These are phyloP conservation scores for Mus pahari DNA, from an alignment of 2,113 vertebrate species.

Conservation along the genomic window DNA sequence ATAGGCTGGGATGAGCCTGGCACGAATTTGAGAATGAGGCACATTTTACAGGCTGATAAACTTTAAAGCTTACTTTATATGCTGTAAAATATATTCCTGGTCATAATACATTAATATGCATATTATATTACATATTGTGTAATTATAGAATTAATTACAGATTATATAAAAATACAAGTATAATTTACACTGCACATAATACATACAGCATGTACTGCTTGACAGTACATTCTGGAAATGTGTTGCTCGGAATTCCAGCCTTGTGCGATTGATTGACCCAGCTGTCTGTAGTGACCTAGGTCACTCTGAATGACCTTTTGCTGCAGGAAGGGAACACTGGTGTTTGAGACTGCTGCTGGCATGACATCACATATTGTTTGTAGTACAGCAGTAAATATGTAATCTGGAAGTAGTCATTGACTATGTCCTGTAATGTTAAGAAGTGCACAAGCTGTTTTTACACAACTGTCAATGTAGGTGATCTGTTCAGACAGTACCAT, in stretches of 20 bases:
- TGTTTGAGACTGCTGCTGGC: neutral
- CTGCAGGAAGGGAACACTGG: neutral
- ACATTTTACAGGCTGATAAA: conserved; percentile 5
- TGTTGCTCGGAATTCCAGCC: neutral
- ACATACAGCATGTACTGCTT: neutral
- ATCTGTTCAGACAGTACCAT: neutral
- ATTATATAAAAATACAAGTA: neutral
- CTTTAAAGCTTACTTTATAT: neutral
- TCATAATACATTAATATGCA: conserved; percentile 16
- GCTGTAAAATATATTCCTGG: conserved; percentile 1
- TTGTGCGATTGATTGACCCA: neutral
- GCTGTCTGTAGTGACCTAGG: neutral
- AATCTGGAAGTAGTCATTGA: neutral
- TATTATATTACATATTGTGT: neutral
- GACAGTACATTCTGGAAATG: neutral
- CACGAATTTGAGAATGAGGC: neutral
- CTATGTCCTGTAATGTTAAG: neutral
- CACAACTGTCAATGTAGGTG: neutral
- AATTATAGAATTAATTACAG: conserved; percentile 7
- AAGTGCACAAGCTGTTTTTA: neutral
- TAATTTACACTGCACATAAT: neutral
- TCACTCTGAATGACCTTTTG: neutral
- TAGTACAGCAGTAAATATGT: neutral
- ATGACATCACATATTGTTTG: neutral
- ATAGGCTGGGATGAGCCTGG: neutral